Evolutionary conservation across 2,113 vertebrate species (phyloP).

Genomic region (Zosterops pallidus): DNA sequence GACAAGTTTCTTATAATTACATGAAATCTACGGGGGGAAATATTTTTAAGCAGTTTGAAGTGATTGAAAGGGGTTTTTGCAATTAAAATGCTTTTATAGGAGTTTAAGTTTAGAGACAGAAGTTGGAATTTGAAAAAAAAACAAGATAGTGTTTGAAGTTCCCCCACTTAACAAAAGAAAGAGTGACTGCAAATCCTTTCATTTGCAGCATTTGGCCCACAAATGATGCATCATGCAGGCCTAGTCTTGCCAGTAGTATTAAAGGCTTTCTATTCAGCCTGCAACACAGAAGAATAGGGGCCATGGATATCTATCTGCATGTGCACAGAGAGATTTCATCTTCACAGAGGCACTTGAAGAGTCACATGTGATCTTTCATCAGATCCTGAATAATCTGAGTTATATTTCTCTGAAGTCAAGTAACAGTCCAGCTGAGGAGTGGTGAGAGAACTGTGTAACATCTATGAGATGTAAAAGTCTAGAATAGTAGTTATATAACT

Average conservation of each 20-base stretch:
- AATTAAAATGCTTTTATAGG: not conserved
- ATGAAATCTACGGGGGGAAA: not conserved
- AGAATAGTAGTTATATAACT: not conserved
- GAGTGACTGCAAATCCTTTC: constrained; percentile 66
- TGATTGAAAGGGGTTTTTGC: not conserved
- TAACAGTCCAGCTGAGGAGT: not conserved
- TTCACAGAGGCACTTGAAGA: not conserved
- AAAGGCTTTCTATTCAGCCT: constrained; percentile 43
- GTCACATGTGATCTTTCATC: not conserved
- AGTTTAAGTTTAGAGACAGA: not conserved
- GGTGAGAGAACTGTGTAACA: not conserved
- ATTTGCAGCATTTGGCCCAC: not conserved
- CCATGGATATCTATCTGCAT: fast-evolving
- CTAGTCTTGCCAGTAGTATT: constrained; percentile 38
- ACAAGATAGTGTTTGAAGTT: fast-evolving
- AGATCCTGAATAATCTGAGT: not conserved
- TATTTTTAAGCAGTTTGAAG: not conserved
- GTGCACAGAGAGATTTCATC: not conserved
- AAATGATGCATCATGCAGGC: constrained; percentile 10
- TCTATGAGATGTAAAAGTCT: not conserved
- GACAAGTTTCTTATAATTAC: not conserved
- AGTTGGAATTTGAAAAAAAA: not conserved
- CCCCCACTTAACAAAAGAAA: not conserved
- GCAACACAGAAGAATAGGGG: fast-evolving
- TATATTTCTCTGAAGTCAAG: not conserved